These are phyloP conservation scores for Pachyramphus minor DNA, from an alignment of 2,113 vertebrate genomes.

Conservation along the genomic window DNA sequence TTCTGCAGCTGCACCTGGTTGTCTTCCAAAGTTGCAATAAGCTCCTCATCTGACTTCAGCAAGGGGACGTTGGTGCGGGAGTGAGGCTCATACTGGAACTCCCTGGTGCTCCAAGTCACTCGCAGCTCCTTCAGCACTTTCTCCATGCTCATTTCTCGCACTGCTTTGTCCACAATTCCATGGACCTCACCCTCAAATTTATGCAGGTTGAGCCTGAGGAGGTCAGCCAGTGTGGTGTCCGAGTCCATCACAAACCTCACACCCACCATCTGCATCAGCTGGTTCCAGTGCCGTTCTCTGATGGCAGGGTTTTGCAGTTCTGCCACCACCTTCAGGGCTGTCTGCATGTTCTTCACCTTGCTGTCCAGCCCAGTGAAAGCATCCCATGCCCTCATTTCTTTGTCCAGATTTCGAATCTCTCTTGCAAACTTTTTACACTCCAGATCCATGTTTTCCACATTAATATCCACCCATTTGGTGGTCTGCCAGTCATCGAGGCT, in stretches of 20 bases:
- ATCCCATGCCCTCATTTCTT: slow-evolving; percentile 87
- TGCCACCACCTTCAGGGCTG: slow-evolving; percentile 83
- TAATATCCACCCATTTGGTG: slow-evolving; percentile 84
- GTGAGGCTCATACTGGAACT: slow-evolving; percentile 88
- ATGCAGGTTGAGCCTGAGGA: slow-evolving; percentile 89
- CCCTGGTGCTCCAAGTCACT: slow-evolving; percentile 82
- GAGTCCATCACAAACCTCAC: slow-evolving; percentile 84
- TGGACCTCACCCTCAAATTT: slow-evolving; percentile 88
- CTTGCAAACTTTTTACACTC: slow-evolving; percentile 88
- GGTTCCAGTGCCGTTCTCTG: slow-evolving; percentile 88
- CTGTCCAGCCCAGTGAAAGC: slow-evolving; percentile 85
- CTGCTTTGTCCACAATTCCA: slow-evolving; percentile 88
- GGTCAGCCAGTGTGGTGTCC: slow-evolving; percentile 82
- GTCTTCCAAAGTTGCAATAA: slow-evolving; percentile 91
- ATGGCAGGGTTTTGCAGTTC: slow-evolving; percentile 92
- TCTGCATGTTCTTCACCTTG: slow-evolving; percentile 83
- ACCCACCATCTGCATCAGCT: slow-evolving; percentile 85
- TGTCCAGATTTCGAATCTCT: slow-evolving; percentile 83
- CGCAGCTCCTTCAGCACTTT: slow-evolving; percentile 81
- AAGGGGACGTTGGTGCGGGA: slow-evolving; percentile 75
- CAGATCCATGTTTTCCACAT: slow-evolving; percentile 88
- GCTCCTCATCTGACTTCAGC: slow-evolving; percentile 82
- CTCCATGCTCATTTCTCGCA: slow-evolving; percentile 86
- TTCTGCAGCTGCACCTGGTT: slow-evolving; percentile 97
- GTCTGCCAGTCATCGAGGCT: slow-evolving; percentile 84